phyloP scores from a whole-genome alignment of 2,888 invertebrate genomes.

The Colletes collaris region DNA sequence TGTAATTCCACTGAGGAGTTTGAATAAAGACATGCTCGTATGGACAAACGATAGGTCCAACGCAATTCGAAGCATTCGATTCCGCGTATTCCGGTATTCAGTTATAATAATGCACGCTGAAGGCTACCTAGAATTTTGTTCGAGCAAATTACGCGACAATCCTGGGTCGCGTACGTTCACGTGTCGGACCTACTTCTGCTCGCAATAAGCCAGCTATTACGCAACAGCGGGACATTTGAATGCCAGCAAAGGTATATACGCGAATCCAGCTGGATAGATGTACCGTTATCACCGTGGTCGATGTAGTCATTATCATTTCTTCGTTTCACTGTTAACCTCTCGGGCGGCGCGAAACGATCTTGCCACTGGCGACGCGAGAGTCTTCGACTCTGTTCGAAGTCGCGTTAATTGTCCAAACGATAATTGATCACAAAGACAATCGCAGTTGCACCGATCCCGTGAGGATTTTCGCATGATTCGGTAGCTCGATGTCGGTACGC shows the following conservation, averaged over 20 bases:
- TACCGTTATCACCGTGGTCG: slow-evolving; percentile 44
- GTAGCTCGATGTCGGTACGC: slow-evolving; percentile 8
- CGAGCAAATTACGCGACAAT: not conserved
- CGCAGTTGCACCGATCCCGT: not conserved
- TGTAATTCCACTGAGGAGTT: no score
- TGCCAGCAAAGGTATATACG: slow-evolving; percentile 12
- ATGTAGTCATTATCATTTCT: slow-evolving; percentile 11
- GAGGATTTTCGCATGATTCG: not conserved
- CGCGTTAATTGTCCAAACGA: slow-evolving; percentile 2
- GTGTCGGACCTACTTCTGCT: slow-evolving; percentile 8
- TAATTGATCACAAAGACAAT: not conserved
- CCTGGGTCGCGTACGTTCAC: not conserved
- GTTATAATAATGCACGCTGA: not conserved
- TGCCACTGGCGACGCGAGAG: not conserved
- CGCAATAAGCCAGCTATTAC: slow-evolving; percentile 23
- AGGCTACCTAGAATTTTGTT: not conserved
- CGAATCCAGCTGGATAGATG: slow-evolving; percentile 8
- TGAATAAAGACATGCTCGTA: no score
- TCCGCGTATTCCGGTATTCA: not conserved
- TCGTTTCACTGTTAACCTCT: slow-evolving; percentile 12
- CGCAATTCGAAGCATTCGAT: not conserved
- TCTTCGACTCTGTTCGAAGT: not conserved
- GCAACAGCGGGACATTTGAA: slow-evolving; percentile 17
- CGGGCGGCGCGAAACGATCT: slow-evolving; percentile 1
- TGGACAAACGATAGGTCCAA: no score